Conservation (phyloP, 1,140 invertebrate genomes). For the Neelides sp. region DNA sequence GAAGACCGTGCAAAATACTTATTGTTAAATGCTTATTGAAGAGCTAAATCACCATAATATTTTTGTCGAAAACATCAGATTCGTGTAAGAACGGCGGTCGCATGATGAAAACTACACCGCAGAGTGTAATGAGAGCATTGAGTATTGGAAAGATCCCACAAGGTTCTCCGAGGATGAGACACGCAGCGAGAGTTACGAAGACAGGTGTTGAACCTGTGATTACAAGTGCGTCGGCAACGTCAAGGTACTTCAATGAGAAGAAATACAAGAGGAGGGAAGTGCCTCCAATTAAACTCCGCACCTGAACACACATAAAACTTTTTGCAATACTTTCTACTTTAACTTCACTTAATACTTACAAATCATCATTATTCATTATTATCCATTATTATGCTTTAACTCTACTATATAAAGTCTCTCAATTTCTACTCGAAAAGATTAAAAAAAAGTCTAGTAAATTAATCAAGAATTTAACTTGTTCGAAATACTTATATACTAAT, state of each 20-base stretch:
- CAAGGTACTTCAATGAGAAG: conserved; percentile 13
- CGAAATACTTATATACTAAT: neutral
- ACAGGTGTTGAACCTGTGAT: conserved; percentile 16
- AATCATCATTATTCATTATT: neutral
- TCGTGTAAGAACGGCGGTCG: neutral
- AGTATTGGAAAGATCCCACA: conserved; percentile 16
- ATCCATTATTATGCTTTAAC: neutral
- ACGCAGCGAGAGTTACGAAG: conserved; percentile 16
- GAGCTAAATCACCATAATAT: neutral
- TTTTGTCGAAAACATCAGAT: neutral
- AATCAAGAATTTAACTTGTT: neutral
- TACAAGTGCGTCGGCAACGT: conserved; percentile 16
- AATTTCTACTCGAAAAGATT: neutral
- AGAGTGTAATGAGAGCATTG: neutral
- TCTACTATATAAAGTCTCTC: neutral
- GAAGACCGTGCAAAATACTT: neutral
- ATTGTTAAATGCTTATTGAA: neutral
- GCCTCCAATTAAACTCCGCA: conserved; percentile 15
- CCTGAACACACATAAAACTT: neutral
- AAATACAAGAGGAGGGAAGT: conserved; percentile 6
- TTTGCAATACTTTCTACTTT: neutral
- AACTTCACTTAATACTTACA: no score
- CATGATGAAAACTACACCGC: conserved; percentile 8
- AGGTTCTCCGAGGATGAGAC: conserved; percentile 9
- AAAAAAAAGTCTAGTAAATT: neutral